phyloP scores from a whole-genome alignment of 2,113 vertebrate species.

The Sclerurus mexicanus region DNA sequence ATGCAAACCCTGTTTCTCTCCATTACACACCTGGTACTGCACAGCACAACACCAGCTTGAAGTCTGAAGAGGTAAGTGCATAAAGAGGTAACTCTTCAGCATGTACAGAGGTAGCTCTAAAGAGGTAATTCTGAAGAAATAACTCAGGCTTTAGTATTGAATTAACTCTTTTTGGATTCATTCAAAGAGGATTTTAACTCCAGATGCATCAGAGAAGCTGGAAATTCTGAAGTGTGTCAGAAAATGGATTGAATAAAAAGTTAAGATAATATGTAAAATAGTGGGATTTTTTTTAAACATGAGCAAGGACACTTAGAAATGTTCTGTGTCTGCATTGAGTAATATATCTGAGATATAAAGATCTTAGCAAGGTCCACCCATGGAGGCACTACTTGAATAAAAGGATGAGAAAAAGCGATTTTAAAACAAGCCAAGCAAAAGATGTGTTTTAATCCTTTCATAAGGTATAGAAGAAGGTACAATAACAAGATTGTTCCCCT shows the following conservation, averaged over 20 bases:
- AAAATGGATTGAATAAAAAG: neutral
- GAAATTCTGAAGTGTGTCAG: neutral
- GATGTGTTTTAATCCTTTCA: neutral
- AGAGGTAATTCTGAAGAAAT: neutral
- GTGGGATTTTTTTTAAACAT: neutral
- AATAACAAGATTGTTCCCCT: neutral
- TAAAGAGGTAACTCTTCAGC: neutral
- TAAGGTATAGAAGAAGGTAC: neutral
- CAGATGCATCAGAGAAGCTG: neutral
- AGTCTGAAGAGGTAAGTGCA: neutral
- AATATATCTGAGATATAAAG: neutral
- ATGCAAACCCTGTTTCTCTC: neutral
- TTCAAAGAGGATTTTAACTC: neutral
- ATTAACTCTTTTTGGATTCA: accelerated
- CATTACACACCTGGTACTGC: neutral
- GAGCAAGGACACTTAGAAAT: neutral
- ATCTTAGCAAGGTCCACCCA: neutral
- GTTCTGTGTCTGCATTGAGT: neutral
- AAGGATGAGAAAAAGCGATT: neutral
- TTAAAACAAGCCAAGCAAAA: neutral
- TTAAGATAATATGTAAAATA: neutral
- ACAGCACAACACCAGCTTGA: neutral
- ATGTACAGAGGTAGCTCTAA: neutral
- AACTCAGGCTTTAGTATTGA: neutral
- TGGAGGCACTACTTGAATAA: neutral